Base-by-base conservation (phyloP, 2,797 vertebrate genomes). In the Linurgus olivaceus region DNA sequence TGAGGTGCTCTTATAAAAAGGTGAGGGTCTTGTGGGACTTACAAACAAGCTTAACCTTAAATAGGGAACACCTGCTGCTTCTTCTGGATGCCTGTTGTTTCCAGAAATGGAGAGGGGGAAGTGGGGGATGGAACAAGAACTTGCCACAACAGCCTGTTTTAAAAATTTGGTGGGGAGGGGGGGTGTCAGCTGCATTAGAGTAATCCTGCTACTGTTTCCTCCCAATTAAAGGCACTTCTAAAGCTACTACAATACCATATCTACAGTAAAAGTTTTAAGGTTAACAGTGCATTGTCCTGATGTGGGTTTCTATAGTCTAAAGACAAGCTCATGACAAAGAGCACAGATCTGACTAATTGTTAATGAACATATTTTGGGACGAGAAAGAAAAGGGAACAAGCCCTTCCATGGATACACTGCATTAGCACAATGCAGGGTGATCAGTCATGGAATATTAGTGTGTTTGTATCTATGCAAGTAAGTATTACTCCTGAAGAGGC, bases 201-300 rank as follows among this genome's bases (percentile, higher is more conserved):
- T 58, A 44, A 89, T 42, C 59, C 93, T 88, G 94, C 62, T 87
- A 50, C 79, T 37, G 48, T 45, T 79, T 91, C 75, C 91, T 95
- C 82, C 94, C 83, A 91, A 21, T 83, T 94, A 96, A 98, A 98
- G 98, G 98, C 98, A 98, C 98, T 98, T 98, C 85, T 96, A 96
- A 83, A 95, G 87, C 93, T 96, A 97, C 86, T 82, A 38, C 50
- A 62, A 38, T 47, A 78, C 40, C 45, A 0, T 65, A 94, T 75
- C 93, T 96, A 97, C 81, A 94, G 96, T 87, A 93, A 94, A 93
- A 68, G 68, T 89, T 95, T 88, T 89, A 95, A 95, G 92, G 82
- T 97, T 94, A 97, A 95, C 94, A 97, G 97, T 97, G 93, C 94
- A 88, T 94, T 48, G 87, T 91, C 90, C 96, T 95, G 92, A 87